Evolutionary conservation across 2,113 vertebrate species (phyloP).

Genomic region (Anas platyrhynchos): DNA sequence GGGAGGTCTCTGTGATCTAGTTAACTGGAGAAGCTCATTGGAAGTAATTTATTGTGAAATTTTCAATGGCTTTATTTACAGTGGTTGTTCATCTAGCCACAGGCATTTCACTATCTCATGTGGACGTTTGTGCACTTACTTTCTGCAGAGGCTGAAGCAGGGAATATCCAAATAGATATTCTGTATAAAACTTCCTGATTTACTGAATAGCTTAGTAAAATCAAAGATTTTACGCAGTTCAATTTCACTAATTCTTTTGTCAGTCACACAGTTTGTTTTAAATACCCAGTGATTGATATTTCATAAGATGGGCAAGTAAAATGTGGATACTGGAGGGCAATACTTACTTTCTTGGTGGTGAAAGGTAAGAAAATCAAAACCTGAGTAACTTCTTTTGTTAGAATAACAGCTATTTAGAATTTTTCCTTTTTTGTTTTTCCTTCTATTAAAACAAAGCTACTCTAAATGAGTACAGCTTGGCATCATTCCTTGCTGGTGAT

Average conservation of each 20-base stretch:
- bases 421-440: neutral
- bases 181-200: neutral
- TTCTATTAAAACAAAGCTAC: neutral
- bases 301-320: neutral
- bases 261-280: neutral
- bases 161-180: neutral
- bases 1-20: neutral
- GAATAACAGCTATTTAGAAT: neutral
- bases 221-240: neutral
- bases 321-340: neutral
- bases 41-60: slow-evolving; percentile 10
- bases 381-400: neutral
- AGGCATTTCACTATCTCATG: neutral
- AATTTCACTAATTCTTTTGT: neutral
- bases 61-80: slow-evolving; percentile 11
- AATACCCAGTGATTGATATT: neutral
- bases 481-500: neutral
- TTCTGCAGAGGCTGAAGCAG: neutral
- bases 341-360: neutral
- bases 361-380: neutral
- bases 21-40: neutral
- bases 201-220: neutral
- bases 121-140: neutral
- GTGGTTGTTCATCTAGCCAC: neutral
- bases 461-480: neutral